A percentile compares a stretch with the other conserved stretches of the same genome.
These are phyloP conservation scores for Masnerella sp. DNA, from an alignment of 2,888 invertebrate genomes.

Conservation along the genomic window DNA sequence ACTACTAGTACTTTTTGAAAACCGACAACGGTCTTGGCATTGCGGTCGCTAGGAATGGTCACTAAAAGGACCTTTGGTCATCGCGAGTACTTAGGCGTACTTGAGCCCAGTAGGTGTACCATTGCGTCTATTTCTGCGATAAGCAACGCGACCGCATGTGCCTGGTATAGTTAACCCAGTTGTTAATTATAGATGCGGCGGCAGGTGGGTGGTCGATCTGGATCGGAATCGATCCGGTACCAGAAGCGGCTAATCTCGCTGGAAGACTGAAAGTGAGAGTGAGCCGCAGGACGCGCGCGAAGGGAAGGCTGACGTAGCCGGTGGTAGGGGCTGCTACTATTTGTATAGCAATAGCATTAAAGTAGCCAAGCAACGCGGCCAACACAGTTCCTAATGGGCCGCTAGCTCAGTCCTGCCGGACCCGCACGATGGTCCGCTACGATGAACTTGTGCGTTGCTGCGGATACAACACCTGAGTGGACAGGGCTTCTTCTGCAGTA, in stretches of 20 bases:
- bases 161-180: conserved; percentile 50
- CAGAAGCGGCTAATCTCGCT: too few relatives aligned
- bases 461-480: conserved; percentile 11
- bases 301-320: conserved; percentile 40
- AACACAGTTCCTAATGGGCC: conserved; percentile 71
- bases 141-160: conserved; percentile 26
- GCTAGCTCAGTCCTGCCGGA: conserved; percentile 61
- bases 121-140: conserved; percentile 36
- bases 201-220: conserved; percentile 30
- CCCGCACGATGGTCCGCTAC: conserved; percentile 12
- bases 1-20: too few relatives aligned
- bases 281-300: conserved; percentile 21
- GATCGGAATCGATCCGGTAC: too few relatives aligned
- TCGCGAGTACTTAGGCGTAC: conserved; percentile 44
- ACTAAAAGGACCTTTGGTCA: too few relatives aligned
- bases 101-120: too few relatives aligned
- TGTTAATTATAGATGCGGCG: conserved; percentile 43
- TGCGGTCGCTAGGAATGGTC: too few relatives aligned
- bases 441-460: too few relatives aligned
- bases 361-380: conserved; percentile 75
- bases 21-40: too few relatives aligned
- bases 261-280: conserved; percentile 59
- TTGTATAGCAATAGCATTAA: conserved; percentile 51
- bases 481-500: too few relatives aligned
- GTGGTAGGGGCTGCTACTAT: conserved; percentile 48